Conservation (phyloP, 1,140 invertebrate genomes). For the Pseudomyrmex gracilis region DNA sequence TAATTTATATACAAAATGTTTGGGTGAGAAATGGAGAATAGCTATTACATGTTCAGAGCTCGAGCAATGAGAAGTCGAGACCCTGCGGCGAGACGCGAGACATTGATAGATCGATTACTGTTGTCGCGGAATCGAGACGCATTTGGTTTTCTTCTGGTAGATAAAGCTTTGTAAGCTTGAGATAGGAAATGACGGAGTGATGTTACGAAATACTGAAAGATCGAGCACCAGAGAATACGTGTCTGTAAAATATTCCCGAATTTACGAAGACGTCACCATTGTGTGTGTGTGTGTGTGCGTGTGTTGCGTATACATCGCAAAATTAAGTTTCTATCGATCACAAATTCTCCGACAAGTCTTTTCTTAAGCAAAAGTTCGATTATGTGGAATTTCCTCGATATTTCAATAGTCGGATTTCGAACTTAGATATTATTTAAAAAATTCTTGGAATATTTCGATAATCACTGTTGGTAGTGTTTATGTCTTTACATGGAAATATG, state of each 20-base stretch:
- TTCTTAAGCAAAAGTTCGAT: background rate
- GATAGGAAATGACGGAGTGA: conserved; percentile 9
- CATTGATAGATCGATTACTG: conserved; percentile 43
- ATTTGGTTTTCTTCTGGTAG: conserved; percentile 4
- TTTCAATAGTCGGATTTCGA: background rate
- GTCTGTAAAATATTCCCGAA: background rate
- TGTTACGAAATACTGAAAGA: background rate
- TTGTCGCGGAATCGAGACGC: conserved; percentile 22
- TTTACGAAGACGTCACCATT: background rate
- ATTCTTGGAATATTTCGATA: background rate
- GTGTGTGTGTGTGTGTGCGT: too few species aligned
- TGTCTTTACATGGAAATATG: background rate
- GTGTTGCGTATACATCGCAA: background rate
- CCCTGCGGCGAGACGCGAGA: conserved; percentile 26
- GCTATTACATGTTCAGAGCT: background rate
- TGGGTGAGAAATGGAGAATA: background rate
- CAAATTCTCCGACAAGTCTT: background rate
- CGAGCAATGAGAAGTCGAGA: conserved; percentile 27
- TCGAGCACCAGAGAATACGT: background rate
- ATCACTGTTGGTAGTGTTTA: background rate
- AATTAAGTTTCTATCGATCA: background rate
- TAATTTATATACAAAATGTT: background rate
- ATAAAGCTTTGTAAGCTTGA: conserved; percentile 29
- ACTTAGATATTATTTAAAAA: background rate
- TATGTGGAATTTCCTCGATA: background rate